Percentiles rank a stretch among this genome's conserved stretches.
phyloP scores from a whole-genome alignment of 2,888 invertebrate species.

The Caenorhabditis sinica region DNA sequence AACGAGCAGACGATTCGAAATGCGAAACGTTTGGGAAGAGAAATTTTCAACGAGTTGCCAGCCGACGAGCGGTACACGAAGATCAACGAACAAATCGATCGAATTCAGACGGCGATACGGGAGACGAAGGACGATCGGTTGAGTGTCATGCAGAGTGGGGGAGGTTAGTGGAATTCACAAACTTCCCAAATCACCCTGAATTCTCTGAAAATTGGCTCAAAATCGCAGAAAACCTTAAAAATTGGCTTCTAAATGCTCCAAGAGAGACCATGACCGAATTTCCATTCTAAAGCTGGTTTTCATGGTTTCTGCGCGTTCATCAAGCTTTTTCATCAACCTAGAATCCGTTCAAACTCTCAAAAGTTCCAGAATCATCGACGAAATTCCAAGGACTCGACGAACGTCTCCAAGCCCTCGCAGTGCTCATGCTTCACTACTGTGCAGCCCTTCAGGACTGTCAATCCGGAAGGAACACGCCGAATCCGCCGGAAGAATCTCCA shows the following conservation, averaged over 20 bases:
- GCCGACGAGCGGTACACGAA: slow-evolving; percentile 89
- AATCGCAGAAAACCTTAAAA: no score
- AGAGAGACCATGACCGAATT: no score
- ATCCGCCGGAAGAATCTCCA: slow-evolving; percentile 44
- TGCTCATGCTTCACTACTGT: slow-evolving; percentile 95
- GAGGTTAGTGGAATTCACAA: slow-evolving; percentile 28
- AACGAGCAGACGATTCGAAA: slow-evolving; percentile 92
- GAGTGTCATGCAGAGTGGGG: slow-evolving; percentile 85
- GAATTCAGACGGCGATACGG: slow-evolving; percentile 89
- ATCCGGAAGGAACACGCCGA: slow-evolving; percentile 57
- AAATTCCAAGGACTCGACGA: slow-evolving; percentile 89
- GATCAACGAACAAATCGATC: slow-evolving; percentile 91
- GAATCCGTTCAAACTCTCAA: not conserved
- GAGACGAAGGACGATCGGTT: slow-evolving; percentile 87
- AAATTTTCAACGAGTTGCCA: slow-evolving; percentile 88
- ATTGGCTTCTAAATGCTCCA: no score
- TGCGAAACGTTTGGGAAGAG: slow-evolving; percentile 92
- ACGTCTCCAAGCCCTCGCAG: slow-evolving; percentile 91
- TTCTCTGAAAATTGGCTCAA: no score
- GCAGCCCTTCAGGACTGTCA: slow-evolving; percentile 88
- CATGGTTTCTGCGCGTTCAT: not conserved
- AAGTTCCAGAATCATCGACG: slow-evolving; percentile 73
- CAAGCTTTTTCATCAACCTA: no score
- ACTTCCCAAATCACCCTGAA: no score
- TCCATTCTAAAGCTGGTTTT: no score